Conservation (phyloP, 2,888 invertebrate genomes). For the Aphidoletes aphidimyza region DNA sequence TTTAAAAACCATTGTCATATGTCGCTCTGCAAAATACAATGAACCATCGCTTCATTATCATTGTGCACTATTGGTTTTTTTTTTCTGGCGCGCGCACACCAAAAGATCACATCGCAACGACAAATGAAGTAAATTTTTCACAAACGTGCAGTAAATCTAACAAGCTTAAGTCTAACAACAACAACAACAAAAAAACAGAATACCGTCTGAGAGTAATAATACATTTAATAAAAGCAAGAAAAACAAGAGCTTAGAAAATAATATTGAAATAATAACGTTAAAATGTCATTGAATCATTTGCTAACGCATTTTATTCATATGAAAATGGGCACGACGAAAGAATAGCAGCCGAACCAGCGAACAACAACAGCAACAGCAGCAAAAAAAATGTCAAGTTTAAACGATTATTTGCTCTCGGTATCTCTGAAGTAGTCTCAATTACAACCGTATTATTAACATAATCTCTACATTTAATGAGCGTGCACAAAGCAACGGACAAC, state of each 20-base stretch:
- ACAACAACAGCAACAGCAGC: too few relatives aligned
- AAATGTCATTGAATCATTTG: slow-evolving; percentile 25
- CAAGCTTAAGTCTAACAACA: neutral
- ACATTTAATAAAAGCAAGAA: neutral
- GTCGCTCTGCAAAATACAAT: neutral
- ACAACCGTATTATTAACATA: slow-evolving; percentile 36
- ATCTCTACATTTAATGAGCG: slow-evolving; percentile 13
- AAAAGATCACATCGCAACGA: neutral
- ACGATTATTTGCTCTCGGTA: slow-evolving; percentile 29
- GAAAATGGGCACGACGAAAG: slow-evolving; percentile 7
- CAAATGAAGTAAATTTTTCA: neutral
- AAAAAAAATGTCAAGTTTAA: slow-evolving; percentile 14
- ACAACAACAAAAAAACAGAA: neutral
- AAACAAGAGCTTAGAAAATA: neutral
- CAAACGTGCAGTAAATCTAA: neutral
- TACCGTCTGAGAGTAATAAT: too few relatives aligned
- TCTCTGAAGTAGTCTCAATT: slow-evolving; percentile 26
- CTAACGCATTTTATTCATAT: neutral
- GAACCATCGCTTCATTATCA: slow-evolving; percentile 15
- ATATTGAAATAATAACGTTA: neutral
- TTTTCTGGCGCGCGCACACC: neutral
- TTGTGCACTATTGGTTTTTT: slow-evolving; percentile 9
- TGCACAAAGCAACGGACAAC: slow-evolving; percentile 32
- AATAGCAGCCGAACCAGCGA: too few relatives aligned
- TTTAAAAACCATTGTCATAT: slow-evolving; percentile 6